Base-by-base conservation (phyloP, 1,140 invertebrate genomes). In the Lepidotrigona ventralis region DNA sequence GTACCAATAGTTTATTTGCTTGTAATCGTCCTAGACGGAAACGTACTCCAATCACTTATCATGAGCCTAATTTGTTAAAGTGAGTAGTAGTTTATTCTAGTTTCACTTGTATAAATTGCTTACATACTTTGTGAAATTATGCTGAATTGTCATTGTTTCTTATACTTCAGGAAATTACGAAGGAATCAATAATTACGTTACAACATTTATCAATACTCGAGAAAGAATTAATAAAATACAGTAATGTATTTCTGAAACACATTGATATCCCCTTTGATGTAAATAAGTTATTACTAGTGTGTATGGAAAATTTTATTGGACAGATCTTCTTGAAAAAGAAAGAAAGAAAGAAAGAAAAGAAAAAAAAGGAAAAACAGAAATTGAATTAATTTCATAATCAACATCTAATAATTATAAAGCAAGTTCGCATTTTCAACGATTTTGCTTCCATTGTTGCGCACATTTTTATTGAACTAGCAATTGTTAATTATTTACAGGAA, bases 1-100 rank as follows among this genome's bases (percentile, higher is more conserved):
- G 90, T 82, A 56, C 14, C 26, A 78, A 19, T 79, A 86, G 69
- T 69, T 81, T 11, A 21, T 26, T 56, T 56, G n/a, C 72, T 51
- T 64, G 69, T 14, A 66, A 21, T 79, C 86, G 92, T 26, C 91
- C 91, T 21, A 91, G 84, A 83, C 86, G 92, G 68, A 86, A 85
- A 64, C 92, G 89, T 77, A 91, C 91, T 26, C 91, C 90, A 14
- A 69, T 68, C 15, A 90, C 82, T 79, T 83, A 92, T 1, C 77
- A 87, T 73, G 91, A 93, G 72, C 92, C 92, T 26, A 90, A 9
- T 53, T 89, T 92, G 39, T 69, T 2, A 51, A 91, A 78, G 92
- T 92, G 70, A 89, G 84, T 85, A 87, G 46, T 33, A n/a, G n/a
- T 66, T 58, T 66, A 9, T 64, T 39, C 17, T 58, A 39, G 5